A percentile compares a stretch with the other conserved stretches of the same genome.
phyloP scores from a whole-genome alignment of 2,888 invertebrate species.

The Elysia crispata region DNA sequence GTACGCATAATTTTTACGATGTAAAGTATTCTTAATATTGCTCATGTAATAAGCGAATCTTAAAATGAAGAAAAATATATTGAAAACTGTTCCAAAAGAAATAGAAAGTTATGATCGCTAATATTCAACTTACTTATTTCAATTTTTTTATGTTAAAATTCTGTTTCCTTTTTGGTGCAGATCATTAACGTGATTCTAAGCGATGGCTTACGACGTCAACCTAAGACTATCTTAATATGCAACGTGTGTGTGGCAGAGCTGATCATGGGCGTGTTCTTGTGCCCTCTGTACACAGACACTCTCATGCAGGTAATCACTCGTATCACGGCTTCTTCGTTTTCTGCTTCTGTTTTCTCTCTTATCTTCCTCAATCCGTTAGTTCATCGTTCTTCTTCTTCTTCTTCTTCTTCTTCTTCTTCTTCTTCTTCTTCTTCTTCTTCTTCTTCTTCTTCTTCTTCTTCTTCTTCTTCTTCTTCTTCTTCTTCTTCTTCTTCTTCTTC shows the following conservation, averaged over 20 bases:
- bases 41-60: too few species aligned
- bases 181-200: slow-evolving; percentile 49
- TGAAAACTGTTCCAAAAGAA: too few species aligned
- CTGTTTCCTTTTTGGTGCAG: slow-evolving; percentile 25
- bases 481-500: too few species aligned
- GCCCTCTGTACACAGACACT: slow-evolving; percentile 53
- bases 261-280: slow-evolving; percentile 49
- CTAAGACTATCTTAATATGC: slow-evolving; percentile 47
- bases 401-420: slow-evolving; percentile 30
- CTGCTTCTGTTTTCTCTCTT: not conserved
- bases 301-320: slow-evolving; percentile 47
- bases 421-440: slow-evolving; percentile 20
- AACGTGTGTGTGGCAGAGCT: slow-evolving; percentile 50
- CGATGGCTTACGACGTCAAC: slow-evolving; percentile 39
- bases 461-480: too few species aligned
- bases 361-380: not conserved
- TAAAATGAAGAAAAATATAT: too few species aligned
- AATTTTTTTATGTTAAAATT: not conserved
- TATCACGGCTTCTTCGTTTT: not conserved
- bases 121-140: not conserved
- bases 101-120: too few species aligned
- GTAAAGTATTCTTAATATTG: too few species aligned
- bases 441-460: not conserved
- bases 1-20: too few species aligned
- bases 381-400: not conserved